A percentile compares a stretch with the other conserved stretches of the same genome.
Evolutionary conservation across 2,888 invertebrate species (phyloP).

Genomic region (Cordilura impudica): DNA sequence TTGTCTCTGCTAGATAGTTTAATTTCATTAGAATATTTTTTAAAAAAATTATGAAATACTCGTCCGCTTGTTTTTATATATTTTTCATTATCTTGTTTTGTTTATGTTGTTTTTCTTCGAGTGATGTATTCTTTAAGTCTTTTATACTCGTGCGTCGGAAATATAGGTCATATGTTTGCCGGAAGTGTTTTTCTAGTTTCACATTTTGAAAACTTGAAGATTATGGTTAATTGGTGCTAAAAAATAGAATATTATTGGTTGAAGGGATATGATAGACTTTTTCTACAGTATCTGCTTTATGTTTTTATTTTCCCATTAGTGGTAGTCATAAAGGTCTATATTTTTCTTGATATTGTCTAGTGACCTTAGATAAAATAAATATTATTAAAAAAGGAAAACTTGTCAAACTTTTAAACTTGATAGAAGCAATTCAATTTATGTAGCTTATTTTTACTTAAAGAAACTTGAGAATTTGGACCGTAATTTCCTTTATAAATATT

Average conservation of each 20-base stretch:
- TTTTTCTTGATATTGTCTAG: not conserved
- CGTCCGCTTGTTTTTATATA: not conserved
- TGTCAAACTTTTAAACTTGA: not conserved
- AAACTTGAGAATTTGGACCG: too few relatives aligned
- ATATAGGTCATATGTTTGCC: conserved; percentile 43
- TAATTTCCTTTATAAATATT: too few relatives aligned
- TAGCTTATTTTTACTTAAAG: too few relatives aligned
- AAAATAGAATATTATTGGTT: conserved; percentile 15
- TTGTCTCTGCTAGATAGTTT: not conserved
- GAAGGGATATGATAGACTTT: conserved; percentile 12
- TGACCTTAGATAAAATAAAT: too few relatives aligned
- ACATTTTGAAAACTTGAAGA: conserved; percentile 26
- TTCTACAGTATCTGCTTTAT: conserved; percentile 33
- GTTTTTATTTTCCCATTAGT: conserved; percentile 10
- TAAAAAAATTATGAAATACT: too few relatives aligned
- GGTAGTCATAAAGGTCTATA: not conserved
- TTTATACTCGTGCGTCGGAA: not conserved
- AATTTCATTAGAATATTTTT: not conserved
- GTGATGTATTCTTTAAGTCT: not conserved
- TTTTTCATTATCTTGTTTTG: conserved; percentile 8
- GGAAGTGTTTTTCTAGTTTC: conserved; percentile 17
- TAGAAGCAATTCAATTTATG: too few relatives aligned
- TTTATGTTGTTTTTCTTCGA: not conserved
- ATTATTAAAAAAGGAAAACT: too few relatives aligned
- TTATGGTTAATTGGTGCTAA: conserved; percentile 44